Conservation (phyloP, 2,888 invertebrate genomes). For the Sarcophaga subvicina region DNA sequence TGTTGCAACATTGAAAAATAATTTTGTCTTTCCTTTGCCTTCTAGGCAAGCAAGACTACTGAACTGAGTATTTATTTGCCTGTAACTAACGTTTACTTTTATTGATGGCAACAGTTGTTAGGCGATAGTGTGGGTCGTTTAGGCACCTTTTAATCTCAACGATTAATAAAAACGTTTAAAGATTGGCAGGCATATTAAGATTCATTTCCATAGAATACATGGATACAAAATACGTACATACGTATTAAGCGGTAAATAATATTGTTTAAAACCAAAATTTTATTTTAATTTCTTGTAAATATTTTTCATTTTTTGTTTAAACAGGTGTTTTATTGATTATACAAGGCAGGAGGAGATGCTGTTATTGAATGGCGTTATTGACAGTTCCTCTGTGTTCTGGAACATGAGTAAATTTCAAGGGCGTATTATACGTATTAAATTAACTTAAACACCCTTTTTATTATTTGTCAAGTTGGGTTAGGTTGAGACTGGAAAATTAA, state of each 20-base stretch:
- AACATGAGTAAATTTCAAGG: background rate
- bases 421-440: background rate
- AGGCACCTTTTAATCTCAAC: constrained; percentile 42
- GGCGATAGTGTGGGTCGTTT: background rate
- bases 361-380: background rate
- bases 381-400: background rate
- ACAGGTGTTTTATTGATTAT: constrained; percentile 20
- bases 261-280: background rate
- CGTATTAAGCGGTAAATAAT: background rate
- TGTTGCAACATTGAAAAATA: background rate
- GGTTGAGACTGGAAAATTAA: no score
- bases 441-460: no score
- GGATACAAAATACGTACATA: background rate
- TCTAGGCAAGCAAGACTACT: no score
- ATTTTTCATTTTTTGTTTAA: constrained; percentile 3
- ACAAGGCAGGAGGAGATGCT: background rate
- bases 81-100: no score
- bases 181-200: constrained; percentile 64
- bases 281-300: background rate
- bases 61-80: no score
- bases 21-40: background rate
- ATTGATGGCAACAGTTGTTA: background rate
- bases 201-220: constrained; percentile 39
- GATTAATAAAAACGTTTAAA: constrained; percentile 46
- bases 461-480: no score